These are phyloP conservation scores for Podargus strigoides DNA, from an alignment of 2,797 vertebrate species.

Conservation along the genomic window DNA sequence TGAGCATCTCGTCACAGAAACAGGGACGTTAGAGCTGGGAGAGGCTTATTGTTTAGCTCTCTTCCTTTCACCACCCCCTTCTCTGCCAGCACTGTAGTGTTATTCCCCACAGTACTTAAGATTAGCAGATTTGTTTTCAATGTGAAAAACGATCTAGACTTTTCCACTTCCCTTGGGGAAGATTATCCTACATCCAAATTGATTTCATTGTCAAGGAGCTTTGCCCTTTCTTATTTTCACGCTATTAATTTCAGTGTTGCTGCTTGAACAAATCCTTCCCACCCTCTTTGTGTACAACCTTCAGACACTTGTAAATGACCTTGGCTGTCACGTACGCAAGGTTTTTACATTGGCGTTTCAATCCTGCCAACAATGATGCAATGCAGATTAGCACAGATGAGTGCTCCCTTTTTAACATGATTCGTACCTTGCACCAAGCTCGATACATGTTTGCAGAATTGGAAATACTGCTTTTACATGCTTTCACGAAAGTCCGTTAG, in stretches of 20 bases:
- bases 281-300: neutral
- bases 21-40: too few species aligned
- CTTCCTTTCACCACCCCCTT: neutral
- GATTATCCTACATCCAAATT: slow-evolving; percentile 39
- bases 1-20: neutral
- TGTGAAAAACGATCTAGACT: neutral
- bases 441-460: neutral
- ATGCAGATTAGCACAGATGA: neutral
- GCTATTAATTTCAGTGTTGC: neutral
- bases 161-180: neutral
- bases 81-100: neutral
- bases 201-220: slow-evolving; percentile 41
- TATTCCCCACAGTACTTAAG: neutral
- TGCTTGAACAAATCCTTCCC: neutral
- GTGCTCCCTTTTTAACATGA: neutral
- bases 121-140: slow-evolving; percentile 26
- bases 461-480: neutral
- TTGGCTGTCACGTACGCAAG: neutral
- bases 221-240: slow-evolving; percentile 14
- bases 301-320: neutral
- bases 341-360: neutral
- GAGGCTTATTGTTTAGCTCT: neutral
- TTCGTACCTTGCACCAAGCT: neutral
- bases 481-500: neutral
- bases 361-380: neutral